phyloP scores from a whole-genome alignment of 2,113 vertebrate genomes.

The Channa argus region DNA sequence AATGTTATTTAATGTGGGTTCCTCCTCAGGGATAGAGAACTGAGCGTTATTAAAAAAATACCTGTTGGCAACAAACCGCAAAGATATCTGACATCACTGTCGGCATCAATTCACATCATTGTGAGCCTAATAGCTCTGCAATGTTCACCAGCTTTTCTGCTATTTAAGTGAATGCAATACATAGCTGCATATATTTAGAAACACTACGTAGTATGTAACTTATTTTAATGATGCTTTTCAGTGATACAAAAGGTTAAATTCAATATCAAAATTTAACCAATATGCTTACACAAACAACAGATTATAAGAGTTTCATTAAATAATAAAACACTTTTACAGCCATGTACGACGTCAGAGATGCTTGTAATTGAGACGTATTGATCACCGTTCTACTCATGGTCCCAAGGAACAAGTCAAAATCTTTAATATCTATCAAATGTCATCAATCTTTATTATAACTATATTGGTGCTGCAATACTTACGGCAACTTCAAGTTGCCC shows the following conservation, averaged over 20 bases:
- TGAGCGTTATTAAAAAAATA: neutral
- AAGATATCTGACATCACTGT: neutral
- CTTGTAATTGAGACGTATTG: too few species aligned
- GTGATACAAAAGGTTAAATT: too few species aligned
- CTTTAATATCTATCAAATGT: too few species aligned
- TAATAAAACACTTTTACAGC: neutral
- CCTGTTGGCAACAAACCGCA: neutral
- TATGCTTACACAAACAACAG: neutral
- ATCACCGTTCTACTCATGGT: too few species aligned
- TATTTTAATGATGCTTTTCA: too few species aligned
- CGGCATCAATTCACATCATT: neutral
- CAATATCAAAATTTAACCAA: neutral
- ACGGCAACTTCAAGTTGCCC: too few species aligned
- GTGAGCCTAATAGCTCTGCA: neutral
- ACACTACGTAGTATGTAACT: neutral
- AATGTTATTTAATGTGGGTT: neutral
- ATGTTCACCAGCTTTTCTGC: neutral
- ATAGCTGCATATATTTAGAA: neutral
- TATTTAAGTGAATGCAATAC: neutral
- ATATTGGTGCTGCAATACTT: too few species aligned
- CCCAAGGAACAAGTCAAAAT: too few species aligned
- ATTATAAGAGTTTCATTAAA: neutral
- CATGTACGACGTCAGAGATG: too few species aligned
- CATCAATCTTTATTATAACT: too few species aligned
- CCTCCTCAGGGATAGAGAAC: slow-evolving; percentile 13